A percentile compares a stretch with the other conserved stretches of the same genome.
These are phyloP conservation scores for Pipistrellus kuhlii DNA, from an alignment of 2,797 vertebrate genomes.

Conservation along the genomic window DNA sequence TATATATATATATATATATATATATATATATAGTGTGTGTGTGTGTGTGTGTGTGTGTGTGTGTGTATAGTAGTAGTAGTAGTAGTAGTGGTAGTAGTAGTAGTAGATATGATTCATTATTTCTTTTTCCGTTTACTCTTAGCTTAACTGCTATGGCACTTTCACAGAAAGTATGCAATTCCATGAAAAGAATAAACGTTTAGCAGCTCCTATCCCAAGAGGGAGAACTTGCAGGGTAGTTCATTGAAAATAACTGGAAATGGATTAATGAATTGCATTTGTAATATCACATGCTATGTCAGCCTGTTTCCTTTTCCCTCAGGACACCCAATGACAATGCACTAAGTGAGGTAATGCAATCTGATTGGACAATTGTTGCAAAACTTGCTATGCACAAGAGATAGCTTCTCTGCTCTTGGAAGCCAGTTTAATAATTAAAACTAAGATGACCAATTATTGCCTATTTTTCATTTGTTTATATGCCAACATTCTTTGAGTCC, in stretches of 20 bases:
- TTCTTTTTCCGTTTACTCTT: background rate
- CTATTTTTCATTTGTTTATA: constrained; percentile 9
- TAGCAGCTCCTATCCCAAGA: background rate
- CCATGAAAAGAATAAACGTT: constrained; percentile 1
- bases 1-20: no score
- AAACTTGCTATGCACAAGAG: constrained; percentile 24
- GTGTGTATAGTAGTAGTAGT: no score
- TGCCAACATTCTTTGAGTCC: background rate
- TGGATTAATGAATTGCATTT: background rate
- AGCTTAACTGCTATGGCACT: background rate
- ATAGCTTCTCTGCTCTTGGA: constrained; percentile 1
- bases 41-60: background rate
- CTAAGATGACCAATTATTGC: constrained; percentile 21
- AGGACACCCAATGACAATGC: background rate
- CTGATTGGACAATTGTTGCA: constrained; percentile 24
- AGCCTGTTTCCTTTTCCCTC: background rate
- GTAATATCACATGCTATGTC: background rate
- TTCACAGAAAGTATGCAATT: constrained; percentile 34
- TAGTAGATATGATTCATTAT: background rate
- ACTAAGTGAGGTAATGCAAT: background rate
- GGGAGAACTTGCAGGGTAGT: constrained; percentile 18
- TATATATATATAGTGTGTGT: no score
- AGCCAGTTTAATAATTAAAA: constrained; percentile 58
- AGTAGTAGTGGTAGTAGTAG: no score
- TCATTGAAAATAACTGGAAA: constrained; percentile 20